phyloP scores from a whole-genome alignment of 2,113 vertebrate species.

The Lynx canadensis region DNA sequence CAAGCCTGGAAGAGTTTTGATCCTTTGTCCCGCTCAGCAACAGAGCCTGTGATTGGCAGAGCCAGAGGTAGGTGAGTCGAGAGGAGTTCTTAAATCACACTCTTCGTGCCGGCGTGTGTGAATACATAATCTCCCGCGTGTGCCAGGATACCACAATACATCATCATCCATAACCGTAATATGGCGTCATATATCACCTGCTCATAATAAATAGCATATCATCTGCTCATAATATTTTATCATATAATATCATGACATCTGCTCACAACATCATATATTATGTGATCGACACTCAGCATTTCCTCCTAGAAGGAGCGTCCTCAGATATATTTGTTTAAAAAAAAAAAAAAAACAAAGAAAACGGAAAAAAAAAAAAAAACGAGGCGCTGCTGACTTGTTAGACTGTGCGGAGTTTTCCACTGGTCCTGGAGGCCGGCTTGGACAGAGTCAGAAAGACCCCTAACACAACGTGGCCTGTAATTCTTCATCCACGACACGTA shows the following conservation, averaged over 20 bases:
- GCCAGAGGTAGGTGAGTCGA: slow-evolving; percentile 48
- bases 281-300: slow-evolving; percentile 48
- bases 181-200: slow-evolving; percentile 63
- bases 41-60: slow-evolving; percentile 72
- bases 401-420: not conserved
- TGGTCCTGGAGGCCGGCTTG: not conserved
- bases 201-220: slow-evolving; percentile 77
- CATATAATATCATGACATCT: slow-evolving; percentile 72
- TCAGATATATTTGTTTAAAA: slow-evolving; percentile 34
- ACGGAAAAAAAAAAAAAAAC: not conserved
- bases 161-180: slow-evolving; percentile 77
- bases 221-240: slow-evolving; percentile 81
- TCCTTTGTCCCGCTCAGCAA: not conserved
- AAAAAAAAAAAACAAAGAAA: not conserved
- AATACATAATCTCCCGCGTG: slow-evolving; percentile 43
- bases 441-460: not conserved
- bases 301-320: slow-evolving; percentile 19
- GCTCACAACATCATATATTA: slow-evolving; percentile 72
- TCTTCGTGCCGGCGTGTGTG: not conserved
- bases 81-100: slow-evolving; percentile 81
- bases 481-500: fast-evolving
- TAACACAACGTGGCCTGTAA: fast-evolving
- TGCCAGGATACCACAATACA: slow-evolving; percentile 53
- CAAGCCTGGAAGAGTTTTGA: not conserved
- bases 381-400: not conserved